Conservation (phyloP, 2,113 vertebrate species). For the Tonatia bakeri region DNA sequence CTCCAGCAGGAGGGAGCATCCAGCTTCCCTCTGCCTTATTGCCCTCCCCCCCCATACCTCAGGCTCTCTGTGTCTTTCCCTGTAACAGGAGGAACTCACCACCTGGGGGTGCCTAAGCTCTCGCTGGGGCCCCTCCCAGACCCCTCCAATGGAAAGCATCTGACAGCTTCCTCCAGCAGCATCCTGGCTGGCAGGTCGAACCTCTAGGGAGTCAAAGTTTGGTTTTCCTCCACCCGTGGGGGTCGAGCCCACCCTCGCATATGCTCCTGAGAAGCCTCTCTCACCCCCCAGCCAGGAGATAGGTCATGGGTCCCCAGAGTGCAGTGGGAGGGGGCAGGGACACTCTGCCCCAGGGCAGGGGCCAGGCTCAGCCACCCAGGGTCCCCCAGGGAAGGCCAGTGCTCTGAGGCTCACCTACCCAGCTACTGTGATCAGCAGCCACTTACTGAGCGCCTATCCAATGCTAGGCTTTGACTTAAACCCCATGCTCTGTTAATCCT, state of each 20-base stretch:
- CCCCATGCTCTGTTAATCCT: background rate
- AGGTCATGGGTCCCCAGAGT: background rate
- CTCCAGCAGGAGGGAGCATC: background rate
- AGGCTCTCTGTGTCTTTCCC: background rate
- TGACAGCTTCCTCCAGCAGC: background rate
- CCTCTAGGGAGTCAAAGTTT: background rate
- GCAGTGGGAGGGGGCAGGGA: background rate
- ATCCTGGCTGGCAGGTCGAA: background rate
- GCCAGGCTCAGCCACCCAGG: background rate
- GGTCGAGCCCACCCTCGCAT: background rate
- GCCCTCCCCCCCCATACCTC: background rate
- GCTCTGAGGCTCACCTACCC: background rate
- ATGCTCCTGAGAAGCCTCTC: background rate
- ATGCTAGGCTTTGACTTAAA: background rate
- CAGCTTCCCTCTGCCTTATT: background rate
- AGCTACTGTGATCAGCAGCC: background rate
- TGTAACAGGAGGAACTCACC: background rate
- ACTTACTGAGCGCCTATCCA: background rate
- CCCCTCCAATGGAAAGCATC: background rate
- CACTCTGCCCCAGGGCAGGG: background rate
- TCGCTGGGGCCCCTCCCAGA: background rate
- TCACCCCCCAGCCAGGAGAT: background rate
- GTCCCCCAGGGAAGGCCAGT: background rate
- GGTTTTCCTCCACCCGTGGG: background rate
- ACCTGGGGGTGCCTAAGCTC: background rate